Evolutionary conservation across 2,797 vertebrate species (phyloP).

Genomic region (Acanthurus lineatus): DNA sequence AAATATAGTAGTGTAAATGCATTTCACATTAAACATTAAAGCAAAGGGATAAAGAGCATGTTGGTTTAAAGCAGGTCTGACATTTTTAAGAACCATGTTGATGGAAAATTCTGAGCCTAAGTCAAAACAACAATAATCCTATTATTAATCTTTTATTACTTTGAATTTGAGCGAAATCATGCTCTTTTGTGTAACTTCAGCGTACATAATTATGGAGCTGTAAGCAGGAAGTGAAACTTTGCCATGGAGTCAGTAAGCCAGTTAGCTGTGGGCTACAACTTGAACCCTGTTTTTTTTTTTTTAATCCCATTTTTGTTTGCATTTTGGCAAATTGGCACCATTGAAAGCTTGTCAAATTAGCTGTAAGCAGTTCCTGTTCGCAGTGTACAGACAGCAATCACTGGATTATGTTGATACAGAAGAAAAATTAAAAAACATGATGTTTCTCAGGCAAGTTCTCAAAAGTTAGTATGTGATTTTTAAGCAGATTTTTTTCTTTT

Average conservation of each 20-base stretch:
- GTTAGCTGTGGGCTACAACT: slow-evolving; percentile 8
- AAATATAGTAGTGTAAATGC: slow-evolving; percentile 43
- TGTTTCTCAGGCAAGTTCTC: slow-evolving; percentile 21
- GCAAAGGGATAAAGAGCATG: slow-evolving; percentile 31
- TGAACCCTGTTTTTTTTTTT: background rate
- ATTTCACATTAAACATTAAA: slow-evolving; percentile 29
- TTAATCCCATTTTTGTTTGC: slow-evolving; percentile 4
- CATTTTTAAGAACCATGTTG: background rate
- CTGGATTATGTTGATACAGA: slow-evolving; percentile 10
- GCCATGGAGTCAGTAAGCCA: slow-evolving; percentile 6
- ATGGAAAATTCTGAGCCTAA: slow-evolving; percentile 24
- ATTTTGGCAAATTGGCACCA: slow-evolving; percentile 18
- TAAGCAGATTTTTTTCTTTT: slow-evolving; percentile 1
- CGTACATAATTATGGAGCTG: background rate
- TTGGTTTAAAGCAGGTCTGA: slow-evolving; percentile 21
- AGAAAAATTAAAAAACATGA: background rate
- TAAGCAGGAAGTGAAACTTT: slow-evolving; percentile 21
- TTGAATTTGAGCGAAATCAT: background rate
- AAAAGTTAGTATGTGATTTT: background rate
- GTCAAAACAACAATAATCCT: slow-evolving; percentile 4
- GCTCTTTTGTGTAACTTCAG: background rate
- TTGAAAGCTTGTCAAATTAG: background rate
- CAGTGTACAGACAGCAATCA: background rate
- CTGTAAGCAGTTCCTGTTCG: background rate
- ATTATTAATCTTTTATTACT: background rate